These are phyloP conservation scores for Fratercula arctica DNA, from an alignment of 2,797 vertebrate genomes.

Conservation along the genomic window DNA sequence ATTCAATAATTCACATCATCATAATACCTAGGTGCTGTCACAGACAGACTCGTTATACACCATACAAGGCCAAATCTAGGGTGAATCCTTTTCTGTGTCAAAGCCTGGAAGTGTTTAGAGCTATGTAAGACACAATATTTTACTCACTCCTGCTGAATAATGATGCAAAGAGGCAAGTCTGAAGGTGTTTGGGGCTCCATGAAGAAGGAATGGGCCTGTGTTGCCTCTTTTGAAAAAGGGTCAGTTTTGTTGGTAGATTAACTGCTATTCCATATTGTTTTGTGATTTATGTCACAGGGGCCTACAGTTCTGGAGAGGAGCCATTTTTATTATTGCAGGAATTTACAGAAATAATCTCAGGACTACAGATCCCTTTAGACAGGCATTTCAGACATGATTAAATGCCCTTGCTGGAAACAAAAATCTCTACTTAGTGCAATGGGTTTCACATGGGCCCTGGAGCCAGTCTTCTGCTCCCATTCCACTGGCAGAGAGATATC, in stretches of 20 bases:
- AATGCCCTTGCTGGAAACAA: slow-evolving; percentile 46
- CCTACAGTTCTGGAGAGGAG: neutral
- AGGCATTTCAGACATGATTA: slow-evolving; percentile 56
- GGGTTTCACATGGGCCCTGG: slow-evolving; percentile 7
- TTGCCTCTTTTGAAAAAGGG: neutral
- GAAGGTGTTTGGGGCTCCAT: neutral
- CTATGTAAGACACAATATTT: neutral
- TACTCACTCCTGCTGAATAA: neutral
- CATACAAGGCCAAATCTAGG: neutral
- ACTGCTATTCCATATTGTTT: neutral
- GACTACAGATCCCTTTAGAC: slow-evolving; percentile 43
- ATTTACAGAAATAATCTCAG: slow-evolving; percentile 43
- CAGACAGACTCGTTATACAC: neutral
- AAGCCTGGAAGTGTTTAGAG: neutral
- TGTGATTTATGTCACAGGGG: neutral
- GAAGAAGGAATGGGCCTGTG: neutral
- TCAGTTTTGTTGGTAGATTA: neutral
- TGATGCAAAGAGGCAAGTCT: neutral
- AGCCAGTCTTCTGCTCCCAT: slow-evolving; percentile 30
- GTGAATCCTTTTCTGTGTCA: neutral
- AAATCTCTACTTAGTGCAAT: slow-evolving; percentile 26
- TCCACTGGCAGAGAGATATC: slow-evolving; percentile 1
- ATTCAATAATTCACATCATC: neutral
- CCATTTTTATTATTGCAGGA: slow-evolving; percentile 39
- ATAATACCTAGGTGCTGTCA: neutral